Percentiles rank a stretch among this genome's conserved stretches.
These are phyloP conservation scores for Cataglyphis altisquamis DNA, from an alignment of 2,888 invertebrate species.

Conservation along the genomic window DNA sequence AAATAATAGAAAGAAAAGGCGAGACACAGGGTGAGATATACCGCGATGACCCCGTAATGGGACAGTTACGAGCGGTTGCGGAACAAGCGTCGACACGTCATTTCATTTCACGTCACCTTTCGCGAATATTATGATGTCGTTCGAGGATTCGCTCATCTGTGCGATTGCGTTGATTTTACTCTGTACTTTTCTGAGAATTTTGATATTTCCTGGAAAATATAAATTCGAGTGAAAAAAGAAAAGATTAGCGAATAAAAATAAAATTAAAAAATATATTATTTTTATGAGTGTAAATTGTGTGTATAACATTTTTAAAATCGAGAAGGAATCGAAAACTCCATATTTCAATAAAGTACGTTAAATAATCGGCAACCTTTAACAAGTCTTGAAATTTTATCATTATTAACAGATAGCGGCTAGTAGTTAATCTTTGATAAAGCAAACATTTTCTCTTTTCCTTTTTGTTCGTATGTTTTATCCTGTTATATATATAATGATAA, in stretches of 20 bases:
- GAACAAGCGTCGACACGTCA: conserved; percentile 33
- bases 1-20: conserved; percentile 52
- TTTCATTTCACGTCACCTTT: conserved; percentile 40
- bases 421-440: not conserved
- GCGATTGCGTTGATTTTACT: conserved; percentile 23
- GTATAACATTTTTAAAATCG: not conserved
- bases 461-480: not conserved
- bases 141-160: conserved; percentile 34
- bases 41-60: conserved; percentile 47
- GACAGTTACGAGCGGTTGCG: conserved; percentile 48
- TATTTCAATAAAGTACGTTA: not conserved
- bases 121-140: conserved; percentile 28
- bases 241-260: not conserved
- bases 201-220: not conserved
- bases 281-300: not conserved
- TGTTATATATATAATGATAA: not conserved
- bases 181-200: not conserved
- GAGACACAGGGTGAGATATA: conserved; percentile 46
- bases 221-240: not conserved
- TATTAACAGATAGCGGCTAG: not conserved
- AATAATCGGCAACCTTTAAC: not conserved
- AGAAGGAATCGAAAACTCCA: not conserved
- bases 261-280: not conserved
- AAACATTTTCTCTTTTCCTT: not conserved
- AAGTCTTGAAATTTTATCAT: not conserved